phyloP scores from a whole-genome alignment of 2,888 invertebrate genomes.

The Apamea sordens region DNA sequence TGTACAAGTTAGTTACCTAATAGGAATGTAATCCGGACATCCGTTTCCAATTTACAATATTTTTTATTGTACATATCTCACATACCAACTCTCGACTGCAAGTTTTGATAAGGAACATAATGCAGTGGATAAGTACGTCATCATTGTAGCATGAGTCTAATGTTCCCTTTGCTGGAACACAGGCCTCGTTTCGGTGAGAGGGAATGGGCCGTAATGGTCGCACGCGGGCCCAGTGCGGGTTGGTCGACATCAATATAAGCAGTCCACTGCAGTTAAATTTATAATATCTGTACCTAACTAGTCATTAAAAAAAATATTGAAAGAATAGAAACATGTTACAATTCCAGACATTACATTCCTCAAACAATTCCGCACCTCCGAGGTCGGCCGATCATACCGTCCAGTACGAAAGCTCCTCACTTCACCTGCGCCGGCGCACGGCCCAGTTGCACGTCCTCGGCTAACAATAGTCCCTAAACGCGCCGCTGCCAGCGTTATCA shows the following conservation, averaged over 20 bases:
- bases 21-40: no score
- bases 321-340: not conserved
- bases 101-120: not conserved
- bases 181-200: no score
- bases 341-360: not conserved
- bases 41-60: no score
- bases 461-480: constrained; percentile 71
- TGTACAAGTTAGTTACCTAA: no score
- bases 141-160: no score
- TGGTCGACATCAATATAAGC: not conserved
- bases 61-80: no score
- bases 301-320: not conserved
- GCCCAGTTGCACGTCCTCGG: constrained; percentile 66
- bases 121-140: not conserved
- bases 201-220: no score
- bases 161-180: no score
- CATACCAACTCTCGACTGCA: not conserved
- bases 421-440: constrained; percentile 65
- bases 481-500: constrained; percentile 57
- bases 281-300: not conserved
- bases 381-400: constrained; percentile 29
- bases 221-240: no score
- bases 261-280: not conserved
- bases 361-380: constrained; percentile 14
- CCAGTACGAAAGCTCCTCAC: constrained; percentile 46